Percentiles rank a stretch among this genome's conserved stretches.
Evolutionary conservation across 2,888 invertebrate species (phyloP).

Genomic region (Cetonia aurata): DNA sequence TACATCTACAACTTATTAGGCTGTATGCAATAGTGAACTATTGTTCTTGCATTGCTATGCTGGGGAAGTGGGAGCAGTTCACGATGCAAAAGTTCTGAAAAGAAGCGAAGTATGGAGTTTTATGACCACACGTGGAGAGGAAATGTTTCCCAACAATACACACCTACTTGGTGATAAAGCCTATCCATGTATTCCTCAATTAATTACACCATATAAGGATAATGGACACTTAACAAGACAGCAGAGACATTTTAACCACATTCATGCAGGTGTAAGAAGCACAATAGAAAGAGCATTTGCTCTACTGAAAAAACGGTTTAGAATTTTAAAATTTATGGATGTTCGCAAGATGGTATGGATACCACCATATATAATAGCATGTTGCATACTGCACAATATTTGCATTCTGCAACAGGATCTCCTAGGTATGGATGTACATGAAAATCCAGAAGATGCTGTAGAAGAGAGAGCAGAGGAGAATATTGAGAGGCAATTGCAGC

Average conservation of each 20-base stretch:
- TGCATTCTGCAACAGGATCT: background rate
- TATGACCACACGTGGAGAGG: background rate
- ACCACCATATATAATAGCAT: constrained; percentile 8
- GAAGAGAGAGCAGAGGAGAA: no score
- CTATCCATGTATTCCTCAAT: background rate
- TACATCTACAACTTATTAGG: no score
- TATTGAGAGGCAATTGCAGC: no score
- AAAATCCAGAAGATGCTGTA: no score
- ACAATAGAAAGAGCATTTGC: constrained; percentile 8
- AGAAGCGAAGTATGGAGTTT: background rate
- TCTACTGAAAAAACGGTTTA: constrained; percentile 3
- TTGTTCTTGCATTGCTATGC: no score
- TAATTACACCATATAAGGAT: constrained; percentile 20
- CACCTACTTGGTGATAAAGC: constrained; percentile 18
- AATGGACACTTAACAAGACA: constrained; percentile 11
- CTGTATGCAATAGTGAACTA: no score
- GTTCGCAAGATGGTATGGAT: constrained; percentile 5
- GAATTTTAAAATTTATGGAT: constrained; percentile 3
- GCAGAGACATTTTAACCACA: constrained; percentile 15
- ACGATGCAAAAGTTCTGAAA: constrained; percentile 18
- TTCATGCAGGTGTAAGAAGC: background rate
- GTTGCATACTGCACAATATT: constrained; percentile 21
- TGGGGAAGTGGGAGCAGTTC: background rate
- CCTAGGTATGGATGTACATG: no score
- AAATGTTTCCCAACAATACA: background rate